Conservation (phyloP, 2,797 vertebrate genomes). For the Champsocephalus esox region DNA sequence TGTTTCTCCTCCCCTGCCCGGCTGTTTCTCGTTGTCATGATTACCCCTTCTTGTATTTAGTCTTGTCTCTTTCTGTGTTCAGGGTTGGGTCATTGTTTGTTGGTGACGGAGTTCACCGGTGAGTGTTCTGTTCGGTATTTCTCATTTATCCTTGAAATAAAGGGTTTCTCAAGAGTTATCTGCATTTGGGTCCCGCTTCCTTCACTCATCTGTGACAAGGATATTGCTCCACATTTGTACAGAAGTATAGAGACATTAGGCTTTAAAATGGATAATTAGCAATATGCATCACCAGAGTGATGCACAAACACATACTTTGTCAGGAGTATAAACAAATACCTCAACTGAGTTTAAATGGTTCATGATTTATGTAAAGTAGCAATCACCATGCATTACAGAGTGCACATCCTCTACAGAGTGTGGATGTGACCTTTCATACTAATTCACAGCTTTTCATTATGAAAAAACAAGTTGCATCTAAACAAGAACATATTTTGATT, state of each 20-base stretch:
- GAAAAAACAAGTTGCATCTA: slow-evolving; percentile 38
- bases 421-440: slow-evolving; percentile 73
- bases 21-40: too few relatives aligned
- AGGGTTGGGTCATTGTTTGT: too few relatives aligned
- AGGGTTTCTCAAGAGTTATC: too few relatives aligned
- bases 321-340: slow-evolving; percentile 9
- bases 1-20: too few relatives aligned
- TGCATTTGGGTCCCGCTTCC: too few relatives aligned
- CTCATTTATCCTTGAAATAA: too few relatives aligned
- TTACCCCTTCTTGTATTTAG: too few relatives aligned
- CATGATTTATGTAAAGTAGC: slow-evolving; percentile 75
- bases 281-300: slow-evolving; percentile 13
- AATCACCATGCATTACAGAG: slow-evolving; percentile 64
- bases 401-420: slow-evolving; percentile 54
- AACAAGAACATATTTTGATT: slow-evolving; percentile 66
- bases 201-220: too few relatives aligned
- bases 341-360: slow-evolving; percentile 57
- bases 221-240: neutral
- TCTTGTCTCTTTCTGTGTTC: too few relatives aligned
- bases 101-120: too few relatives aligned
- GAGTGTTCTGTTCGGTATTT: too few relatives aligned
- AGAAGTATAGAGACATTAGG: neutral
- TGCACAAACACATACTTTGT: slow-evolving; percentile 38
- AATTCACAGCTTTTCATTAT: slow-evolving; percentile 67
- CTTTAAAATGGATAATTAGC: slow-evolving; percentile 29